Conservation (phyloP, 2,797 vertebrate species). For the Channallabes apus region DNA sequence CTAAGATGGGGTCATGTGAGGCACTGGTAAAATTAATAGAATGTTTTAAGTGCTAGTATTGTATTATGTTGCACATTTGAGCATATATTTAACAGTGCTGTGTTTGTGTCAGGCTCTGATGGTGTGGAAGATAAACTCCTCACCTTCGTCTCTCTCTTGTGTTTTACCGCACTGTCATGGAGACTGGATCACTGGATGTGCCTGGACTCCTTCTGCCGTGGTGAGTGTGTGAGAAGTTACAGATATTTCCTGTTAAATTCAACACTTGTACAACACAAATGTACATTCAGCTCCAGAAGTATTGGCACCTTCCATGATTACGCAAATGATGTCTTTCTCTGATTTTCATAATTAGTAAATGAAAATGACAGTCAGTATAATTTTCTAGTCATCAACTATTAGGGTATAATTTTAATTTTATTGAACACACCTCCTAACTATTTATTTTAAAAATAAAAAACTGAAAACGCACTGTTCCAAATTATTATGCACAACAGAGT, state of each 20-base stretch:
- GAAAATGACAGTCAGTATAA: too few species aligned
- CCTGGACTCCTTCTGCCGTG: slow-evolving; percentile 74
- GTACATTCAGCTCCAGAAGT: not conserved
- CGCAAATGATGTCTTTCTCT: too few species aligned
- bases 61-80: not conserved
- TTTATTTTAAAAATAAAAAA: too few species aligned
- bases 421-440: too few species aligned
- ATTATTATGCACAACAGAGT: too few species aligned
- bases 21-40: too few species aligned
- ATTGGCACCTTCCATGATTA: too few species aligned
- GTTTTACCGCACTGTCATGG: slow-evolving; percentile 76
- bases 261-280: not conserved
- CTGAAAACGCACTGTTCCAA: too few species aligned
- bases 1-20: too few species aligned
- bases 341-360: too few species aligned
- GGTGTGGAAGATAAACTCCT: slow-evolving; percentile 75
- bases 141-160: slow-evolving; percentile 61
- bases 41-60: not conserved
- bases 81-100: not conserved
- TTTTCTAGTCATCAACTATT: too few species aligned
- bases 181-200: slow-evolving; percentile 86
- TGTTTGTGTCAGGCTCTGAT: slow-evolving; percentile 73
- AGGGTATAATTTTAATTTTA: too few species aligned
- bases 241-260: not conserved
- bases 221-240: slow-evolving; percentile 62